Conservation (phyloP, 2,797 vertebrate species). For the Coracias cyanogaster region DNA sequence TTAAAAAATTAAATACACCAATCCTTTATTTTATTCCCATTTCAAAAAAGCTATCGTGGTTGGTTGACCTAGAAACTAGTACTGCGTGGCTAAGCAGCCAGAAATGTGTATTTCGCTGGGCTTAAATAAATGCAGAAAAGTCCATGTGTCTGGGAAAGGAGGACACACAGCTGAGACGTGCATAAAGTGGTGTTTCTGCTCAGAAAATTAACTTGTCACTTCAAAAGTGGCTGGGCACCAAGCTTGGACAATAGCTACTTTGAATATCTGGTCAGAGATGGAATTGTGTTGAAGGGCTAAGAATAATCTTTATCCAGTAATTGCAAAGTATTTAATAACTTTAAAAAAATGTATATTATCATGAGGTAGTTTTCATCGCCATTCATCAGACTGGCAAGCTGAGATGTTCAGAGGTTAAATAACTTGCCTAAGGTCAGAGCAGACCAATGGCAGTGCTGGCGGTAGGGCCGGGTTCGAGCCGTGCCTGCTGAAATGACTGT, state of each 20-base stretch:
- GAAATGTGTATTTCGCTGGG: background rate
- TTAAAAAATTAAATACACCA: background rate
- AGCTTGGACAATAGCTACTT: slow-evolving; percentile 25
- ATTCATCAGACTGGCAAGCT: background rate
- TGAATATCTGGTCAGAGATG: slow-evolving; percentile 15
- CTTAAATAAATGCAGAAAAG: background rate
- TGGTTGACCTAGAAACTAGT: slow-evolving; percentile 14
- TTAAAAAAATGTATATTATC: background rate
- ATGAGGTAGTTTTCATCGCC: slow-evolving; percentile 30
- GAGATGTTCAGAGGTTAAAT: background rate
- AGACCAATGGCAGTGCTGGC: background rate
- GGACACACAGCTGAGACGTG: background rate
- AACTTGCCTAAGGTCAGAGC: background rate
- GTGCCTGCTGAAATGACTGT: background rate
- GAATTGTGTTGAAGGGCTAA: slow-evolving; percentile 5
- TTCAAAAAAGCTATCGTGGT: background rate
- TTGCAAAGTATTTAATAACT: slow-evolving; percentile 39
- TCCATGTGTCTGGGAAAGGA: background rate
- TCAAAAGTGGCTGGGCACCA: background rate
- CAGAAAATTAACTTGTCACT: background rate
- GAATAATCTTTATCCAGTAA: slow-evolving; percentile 25
- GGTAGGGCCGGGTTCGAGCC: background rate
- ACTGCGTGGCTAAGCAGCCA: background rate
- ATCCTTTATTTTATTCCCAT: background rate
- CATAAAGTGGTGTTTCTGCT: background rate